A percentile compares a stretch with the other conserved stretches of the same genome.
Conservation (phyloP, 2,888 invertebrate genomes). For the Phasia obesa region DNA sequence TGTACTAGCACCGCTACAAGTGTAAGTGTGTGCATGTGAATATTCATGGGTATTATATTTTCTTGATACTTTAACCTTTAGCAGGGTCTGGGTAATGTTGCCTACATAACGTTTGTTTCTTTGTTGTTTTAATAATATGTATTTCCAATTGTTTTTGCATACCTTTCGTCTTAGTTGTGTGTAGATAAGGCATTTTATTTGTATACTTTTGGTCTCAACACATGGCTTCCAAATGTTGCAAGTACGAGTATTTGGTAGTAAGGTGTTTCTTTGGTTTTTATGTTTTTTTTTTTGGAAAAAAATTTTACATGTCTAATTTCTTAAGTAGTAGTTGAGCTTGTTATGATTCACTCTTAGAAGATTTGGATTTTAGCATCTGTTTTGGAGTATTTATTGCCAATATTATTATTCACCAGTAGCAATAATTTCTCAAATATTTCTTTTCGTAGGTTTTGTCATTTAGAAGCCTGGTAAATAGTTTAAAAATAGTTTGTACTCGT, state of each 20-base stretch:
- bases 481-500: no score
- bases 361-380: background rate
- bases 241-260: background rate
- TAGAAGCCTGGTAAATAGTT: no score
- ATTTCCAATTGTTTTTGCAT: background rate
- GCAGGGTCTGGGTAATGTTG: slow-evolving; percentile 66
- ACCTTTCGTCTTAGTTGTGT: slow-evolving; percentile 17
- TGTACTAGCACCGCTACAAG: background rate
- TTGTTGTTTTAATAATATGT: slow-evolving; percentile 4
- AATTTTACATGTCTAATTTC: background rate
- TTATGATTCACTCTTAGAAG: no score
- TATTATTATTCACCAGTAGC: no score
- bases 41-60: slow-evolving; percentile 55
- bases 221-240: no score
- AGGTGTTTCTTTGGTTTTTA: slow-evolving; percentile 16
- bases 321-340: no score
- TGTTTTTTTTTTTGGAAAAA: background rate
- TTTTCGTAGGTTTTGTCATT: no score
- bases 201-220: no score
- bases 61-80: slow-evolving; percentile 71
- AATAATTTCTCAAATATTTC: no score
- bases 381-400: background rate
- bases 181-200: slow-evolving; percentile 26
- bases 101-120: slow-evolving; percentile 15
- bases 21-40: slow-evolving; percentile 26